These are phyloP conservation scores for Lasioglossum vierecki DNA, from an alignment of 2,888 invertebrate genomes.

Conservation along the genomic window DNA sequence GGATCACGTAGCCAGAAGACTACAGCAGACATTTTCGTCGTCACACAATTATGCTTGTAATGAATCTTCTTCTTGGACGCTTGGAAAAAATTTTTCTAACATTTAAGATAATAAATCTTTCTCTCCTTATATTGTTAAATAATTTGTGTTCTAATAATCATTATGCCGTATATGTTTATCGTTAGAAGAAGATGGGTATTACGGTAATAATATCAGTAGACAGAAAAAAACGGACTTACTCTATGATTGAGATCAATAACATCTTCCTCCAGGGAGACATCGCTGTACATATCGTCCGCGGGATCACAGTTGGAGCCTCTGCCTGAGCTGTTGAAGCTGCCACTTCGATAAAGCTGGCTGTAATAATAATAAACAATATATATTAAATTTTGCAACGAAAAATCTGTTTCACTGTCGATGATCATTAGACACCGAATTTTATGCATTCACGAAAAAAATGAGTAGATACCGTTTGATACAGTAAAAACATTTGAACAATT, in stretches of 20 bases:
- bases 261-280: conserved; percentile 96
- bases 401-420: neutral
- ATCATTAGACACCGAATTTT: no score
- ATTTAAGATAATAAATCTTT: no score
- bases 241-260: conserved; percentile 97
- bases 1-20: neutral
- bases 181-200: neutral
- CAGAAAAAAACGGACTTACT: conserved; percentile 85
- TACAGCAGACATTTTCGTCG: neutral
- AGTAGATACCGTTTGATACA: no score
- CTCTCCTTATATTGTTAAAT: neutral
- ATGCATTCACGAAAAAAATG: no score
- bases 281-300: conserved; percentile 97
- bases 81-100: no score
- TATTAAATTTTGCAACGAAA: neutral
- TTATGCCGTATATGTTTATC: neutral
- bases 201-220: neutral
- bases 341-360: conserved; percentile 96
- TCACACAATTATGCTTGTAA: neutral
- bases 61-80: neutral
- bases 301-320: conserved; percentile 96
- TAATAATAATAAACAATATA: conserved; percentile 75
- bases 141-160: neutral
- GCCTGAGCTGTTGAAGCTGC: conserved; percentile 96
- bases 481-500: no score